Conservation (phyloP, 2,888 invertebrate genomes). For the Lampropteryx suffumata region DNA sequence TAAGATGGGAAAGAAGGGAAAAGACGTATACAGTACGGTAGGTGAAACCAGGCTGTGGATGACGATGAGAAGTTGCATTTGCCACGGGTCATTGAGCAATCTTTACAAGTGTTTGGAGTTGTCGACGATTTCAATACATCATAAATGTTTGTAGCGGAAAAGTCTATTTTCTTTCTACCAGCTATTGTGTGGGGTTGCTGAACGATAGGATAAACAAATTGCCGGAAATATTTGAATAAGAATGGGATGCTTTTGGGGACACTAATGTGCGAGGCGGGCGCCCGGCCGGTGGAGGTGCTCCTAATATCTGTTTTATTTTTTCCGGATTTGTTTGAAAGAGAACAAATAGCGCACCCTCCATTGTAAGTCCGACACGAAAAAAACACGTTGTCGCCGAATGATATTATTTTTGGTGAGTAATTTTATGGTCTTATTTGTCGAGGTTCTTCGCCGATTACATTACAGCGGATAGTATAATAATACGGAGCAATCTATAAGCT, state of each 20-base stretch:
- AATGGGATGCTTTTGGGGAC: conserved; percentile 73
- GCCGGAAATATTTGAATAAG: conserved; percentile 81
- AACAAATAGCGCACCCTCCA: conserved; percentile 67
- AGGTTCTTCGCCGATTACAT: conserved; percentile 45
- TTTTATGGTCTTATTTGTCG: conserved; percentile 73
- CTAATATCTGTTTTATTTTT: conserved; percentile 81
- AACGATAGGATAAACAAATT: conserved; percentile 78
- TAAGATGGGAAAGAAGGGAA: too few species aligned
- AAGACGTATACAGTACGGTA: too few species aligned
- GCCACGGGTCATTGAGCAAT: conserved; percentile 18
- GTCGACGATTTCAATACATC: conserved; percentile 26
- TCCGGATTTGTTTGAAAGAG: conserved; percentile 78
- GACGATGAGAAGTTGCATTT: conserved; percentile 2
- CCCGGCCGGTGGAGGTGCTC: conserved; percentile 59
- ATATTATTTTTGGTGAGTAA: conserved; percentile 66
- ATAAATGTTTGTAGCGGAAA: conserved; percentile 37
- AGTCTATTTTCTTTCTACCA: conserved; percentile 50
- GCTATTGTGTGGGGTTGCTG: conserved; percentile 58
- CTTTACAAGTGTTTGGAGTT: conserved; percentile 16
- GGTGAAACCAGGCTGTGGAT: too few species aligned
- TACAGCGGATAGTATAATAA: conserved; percentile 32
- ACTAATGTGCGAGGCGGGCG: conserved; percentile 79
- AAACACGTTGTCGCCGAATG: conserved; percentile 68
- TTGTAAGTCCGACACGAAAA: conserved; percentile 60
- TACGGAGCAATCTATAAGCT: conserved; percentile 14